These are phyloP conservation scores for Leptinotarsa tumamoca DNA, from an alignment of 2,888 invertebrate genomes.

Conservation along the genomic window DNA sequence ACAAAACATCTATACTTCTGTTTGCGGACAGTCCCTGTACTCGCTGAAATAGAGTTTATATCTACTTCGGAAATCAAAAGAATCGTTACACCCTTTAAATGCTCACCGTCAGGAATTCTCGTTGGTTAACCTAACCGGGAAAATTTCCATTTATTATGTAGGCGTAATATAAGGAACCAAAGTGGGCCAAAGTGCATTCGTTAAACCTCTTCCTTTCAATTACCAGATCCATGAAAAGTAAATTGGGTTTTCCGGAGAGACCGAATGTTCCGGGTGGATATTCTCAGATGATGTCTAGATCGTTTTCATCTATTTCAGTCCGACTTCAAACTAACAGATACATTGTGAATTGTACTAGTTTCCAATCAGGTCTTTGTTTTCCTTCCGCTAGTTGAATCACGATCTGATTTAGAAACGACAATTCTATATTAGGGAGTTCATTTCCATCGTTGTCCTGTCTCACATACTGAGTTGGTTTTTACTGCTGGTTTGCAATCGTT, in stretches of 20 bases:
- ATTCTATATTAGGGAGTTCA: not conserved
- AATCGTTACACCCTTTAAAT: constrained; percentile 3
- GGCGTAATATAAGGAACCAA: constrained; percentile 36
- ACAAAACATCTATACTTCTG: not conserved
- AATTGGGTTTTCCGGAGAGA: constrained; percentile 35
- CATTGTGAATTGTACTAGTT: not conserved
- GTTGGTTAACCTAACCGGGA: not conserved
- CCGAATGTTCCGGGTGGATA: constrained; percentile 29
- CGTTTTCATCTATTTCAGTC: not conserved
- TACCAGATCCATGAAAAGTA: constrained; percentile 37
- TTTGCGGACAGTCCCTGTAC: not conserved
- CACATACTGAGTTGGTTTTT: not conserved
- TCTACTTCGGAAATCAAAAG: constrained; percentile 7
- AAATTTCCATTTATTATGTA: constrained; percentile 37
- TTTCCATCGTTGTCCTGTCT: not conserved
- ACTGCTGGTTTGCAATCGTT: not conserved
- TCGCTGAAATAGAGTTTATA: not conserved
- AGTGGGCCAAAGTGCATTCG: constrained; percentile 35
- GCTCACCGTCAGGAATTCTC: not conserved
- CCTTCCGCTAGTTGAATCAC: not conserved
- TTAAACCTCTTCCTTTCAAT: constrained; percentile 41
- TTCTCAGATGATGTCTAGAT: constrained; percentile 11
- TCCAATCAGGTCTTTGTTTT: constrained; percentile 11
- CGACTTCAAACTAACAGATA: not conserved
- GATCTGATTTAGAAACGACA: not conserved